phyloP scores from a whole-genome alignment of 2,888 invertebrate genomes.

The Agapetus fuscipes region DNA sequence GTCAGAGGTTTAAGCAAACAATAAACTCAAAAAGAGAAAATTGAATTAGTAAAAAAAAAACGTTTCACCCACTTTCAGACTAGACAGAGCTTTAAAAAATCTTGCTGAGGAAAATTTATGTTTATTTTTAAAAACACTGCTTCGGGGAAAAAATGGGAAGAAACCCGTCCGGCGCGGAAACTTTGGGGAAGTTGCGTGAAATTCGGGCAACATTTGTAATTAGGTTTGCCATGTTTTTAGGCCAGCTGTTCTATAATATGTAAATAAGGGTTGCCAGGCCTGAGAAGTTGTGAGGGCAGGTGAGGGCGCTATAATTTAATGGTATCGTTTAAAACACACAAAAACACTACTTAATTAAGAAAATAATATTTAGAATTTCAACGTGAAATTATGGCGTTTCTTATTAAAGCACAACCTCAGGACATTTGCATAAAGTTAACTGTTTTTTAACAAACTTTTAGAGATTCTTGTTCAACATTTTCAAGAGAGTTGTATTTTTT shows the following conservation, averaged over 20 bases:
- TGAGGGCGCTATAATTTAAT: neutral
- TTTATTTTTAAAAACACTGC: conserved; percentile 2
- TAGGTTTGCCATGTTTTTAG: conserved; percentile 2
- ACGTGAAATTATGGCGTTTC: too few species aligned
- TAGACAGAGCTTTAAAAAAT: neutral
- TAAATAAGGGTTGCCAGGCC: neutral
- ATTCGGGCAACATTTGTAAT: conserved; percentile 4
- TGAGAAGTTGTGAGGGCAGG: neutral
- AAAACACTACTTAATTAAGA: neutral
- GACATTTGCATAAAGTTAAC: too few species aligned
- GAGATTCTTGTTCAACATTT: too few species aligned
- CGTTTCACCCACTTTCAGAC: neutral
- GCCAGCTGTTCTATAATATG: conserved; percentile 5
- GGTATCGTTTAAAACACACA: neutral
- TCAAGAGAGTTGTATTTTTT: too few species aligned
- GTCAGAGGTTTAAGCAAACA: neutral
- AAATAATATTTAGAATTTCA: neutral
- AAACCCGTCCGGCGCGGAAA: neutral
- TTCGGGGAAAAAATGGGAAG: neutral
- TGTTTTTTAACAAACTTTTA: too few species aligned
- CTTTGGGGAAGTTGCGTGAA: conserved; percentile 3
- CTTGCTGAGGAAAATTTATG: conserved; percentile 1
- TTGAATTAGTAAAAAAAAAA: conserved; percentile 1
- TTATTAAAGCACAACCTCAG: too few species aligned
- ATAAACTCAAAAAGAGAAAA: neutral